phyloP scores from a whole-genome alignment of 2,797 vertebrate genomes.

The Gymnoscopelus microlampas region DNA sequence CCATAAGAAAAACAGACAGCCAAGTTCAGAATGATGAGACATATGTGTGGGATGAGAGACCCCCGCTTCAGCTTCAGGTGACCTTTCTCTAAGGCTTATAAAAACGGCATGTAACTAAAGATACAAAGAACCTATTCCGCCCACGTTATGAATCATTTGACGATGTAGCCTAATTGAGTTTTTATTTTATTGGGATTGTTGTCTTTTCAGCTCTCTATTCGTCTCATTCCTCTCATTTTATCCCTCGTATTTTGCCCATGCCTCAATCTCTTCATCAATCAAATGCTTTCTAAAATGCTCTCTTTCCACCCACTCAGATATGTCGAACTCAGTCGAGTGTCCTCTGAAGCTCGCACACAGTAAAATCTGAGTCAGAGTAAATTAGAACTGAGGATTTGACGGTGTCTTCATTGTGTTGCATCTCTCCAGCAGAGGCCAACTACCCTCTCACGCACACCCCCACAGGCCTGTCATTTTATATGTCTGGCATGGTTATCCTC shows the following conservation, averaged over 20 bases:
- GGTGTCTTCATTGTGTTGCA: neutral
- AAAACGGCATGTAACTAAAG: no score
- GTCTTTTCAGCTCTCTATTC: no score
- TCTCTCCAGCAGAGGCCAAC: constrained; percentile 5
- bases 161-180: no score
- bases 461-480: neutral
- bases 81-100: constrained; percentile 9
- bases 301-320: neutral
- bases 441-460: neutral
- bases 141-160: no score
- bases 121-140: no score
- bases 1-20: constrained; percentile 60
- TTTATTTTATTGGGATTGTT: no score
- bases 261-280: neutral
- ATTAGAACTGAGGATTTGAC: no score
- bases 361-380: no score
- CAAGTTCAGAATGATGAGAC: constrained; percentile 55
- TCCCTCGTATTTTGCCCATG: neutral
- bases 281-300: neutral
- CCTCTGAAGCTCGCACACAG: no score
- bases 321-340: neutral
- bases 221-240: neutral
- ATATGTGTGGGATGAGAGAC: constrained; percentile 66
- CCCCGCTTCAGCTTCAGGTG: constrained; percentile 66
- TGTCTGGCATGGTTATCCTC: constrained; percentile 1